Evolutionary conservation across 2,113 vertebrate genomes (phyloP).

Genomic region (Smithornis capensis): DNA sequence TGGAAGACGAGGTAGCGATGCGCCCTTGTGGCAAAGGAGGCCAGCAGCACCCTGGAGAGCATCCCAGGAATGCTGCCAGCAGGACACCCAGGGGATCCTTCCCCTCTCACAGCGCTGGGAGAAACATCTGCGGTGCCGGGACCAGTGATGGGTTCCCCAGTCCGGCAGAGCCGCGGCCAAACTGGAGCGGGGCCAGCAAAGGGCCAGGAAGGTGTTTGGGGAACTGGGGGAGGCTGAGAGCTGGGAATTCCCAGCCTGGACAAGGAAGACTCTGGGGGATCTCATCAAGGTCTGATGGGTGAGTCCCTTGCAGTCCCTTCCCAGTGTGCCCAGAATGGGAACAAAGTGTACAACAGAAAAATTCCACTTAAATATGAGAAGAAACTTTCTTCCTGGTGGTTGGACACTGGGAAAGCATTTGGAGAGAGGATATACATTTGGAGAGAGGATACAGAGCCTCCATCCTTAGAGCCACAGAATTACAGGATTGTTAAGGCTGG

Average conservation of each 20-base stretch:
- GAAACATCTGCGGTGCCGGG: not conserved
- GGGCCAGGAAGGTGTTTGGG: not conserved
- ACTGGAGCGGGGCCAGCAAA: not conserved
- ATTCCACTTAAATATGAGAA: not conserved
- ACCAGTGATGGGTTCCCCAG: not conserved
- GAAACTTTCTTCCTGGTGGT: not conserved
- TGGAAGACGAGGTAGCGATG: not conserved
- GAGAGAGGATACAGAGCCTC: not conserved
- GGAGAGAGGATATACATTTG: not conserved
- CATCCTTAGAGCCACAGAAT: not conserved
- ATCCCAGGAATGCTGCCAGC: too few relatives aligned
- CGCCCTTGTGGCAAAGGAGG: not conserved
- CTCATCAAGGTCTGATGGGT: not conserved
- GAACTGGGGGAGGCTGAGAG: not conserved
- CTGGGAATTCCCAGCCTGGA: not conserved
- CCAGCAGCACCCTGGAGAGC: not conserved
- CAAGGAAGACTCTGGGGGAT: not conserved
- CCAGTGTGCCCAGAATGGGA: not conserved
- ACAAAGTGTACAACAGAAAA: not conserved
- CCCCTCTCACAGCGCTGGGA: not conserved
- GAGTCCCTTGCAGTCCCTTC: not conserved
- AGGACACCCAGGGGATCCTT: too few relatives aligned
- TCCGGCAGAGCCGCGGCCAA: fast-evolving
- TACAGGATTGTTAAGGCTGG: not conserved
- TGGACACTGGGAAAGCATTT: not conserved